Conservation (phyloP, 2,113 vertebrate genomes). For the Xenotilapia leptura region DNA sequence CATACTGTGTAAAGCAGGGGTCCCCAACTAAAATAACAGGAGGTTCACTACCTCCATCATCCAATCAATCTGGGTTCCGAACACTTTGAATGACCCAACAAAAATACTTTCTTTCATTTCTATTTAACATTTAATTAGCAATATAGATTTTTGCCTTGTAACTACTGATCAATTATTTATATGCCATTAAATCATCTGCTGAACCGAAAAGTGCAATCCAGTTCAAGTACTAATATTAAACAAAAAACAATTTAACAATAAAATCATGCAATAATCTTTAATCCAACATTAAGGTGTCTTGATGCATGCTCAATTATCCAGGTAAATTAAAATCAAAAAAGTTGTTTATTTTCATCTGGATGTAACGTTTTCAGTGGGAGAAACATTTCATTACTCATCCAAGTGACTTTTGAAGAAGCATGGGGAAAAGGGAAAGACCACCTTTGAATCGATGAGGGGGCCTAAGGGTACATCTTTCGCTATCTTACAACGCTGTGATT, state of each 20-base stretch:
- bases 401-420: not conserved
- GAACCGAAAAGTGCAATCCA: not conserved
- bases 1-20: not conserved
- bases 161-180: not conserved
- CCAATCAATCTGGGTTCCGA: not conserved
- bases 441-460: not conserved
- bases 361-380: not conserved
- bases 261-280: not conserved
- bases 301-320: not conserved
- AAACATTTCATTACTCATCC: not conserved
- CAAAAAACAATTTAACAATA: not conserved
- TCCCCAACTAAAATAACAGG: not conserved
- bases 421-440: not conserved
- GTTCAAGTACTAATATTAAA: not conserved
- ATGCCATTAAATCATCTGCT: not conserved
- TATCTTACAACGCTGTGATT: not conserved
- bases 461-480: not conserved
- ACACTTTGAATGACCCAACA: not conserved
- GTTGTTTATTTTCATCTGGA: not conserved
- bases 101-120: not conserved
- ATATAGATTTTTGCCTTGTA: not conserved
- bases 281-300: not conserved
- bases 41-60: not conserved
- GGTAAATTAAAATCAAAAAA: not conserved
- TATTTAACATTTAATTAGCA: not conserved